Evolutionary conservation across 2,797 vertebrate species (phyloP).

Genomic region (Crenuchus spilurus): DNA sequence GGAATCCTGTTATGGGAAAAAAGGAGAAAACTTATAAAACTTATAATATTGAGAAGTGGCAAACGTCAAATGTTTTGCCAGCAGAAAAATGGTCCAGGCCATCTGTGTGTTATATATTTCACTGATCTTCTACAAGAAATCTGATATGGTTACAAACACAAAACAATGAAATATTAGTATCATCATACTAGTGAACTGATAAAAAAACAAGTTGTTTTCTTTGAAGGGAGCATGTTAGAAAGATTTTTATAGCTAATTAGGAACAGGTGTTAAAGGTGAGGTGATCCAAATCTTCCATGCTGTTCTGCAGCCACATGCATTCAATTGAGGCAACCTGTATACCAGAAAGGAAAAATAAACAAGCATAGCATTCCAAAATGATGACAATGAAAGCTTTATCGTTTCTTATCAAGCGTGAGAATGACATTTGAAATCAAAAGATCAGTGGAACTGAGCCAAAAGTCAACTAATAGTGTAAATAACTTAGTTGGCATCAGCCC

Average conservation of each 20-base stretch:
- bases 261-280: not conserved
- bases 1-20: conserved; percentile 15
- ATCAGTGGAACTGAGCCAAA: not conserved
- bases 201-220: too few relatives aligned
- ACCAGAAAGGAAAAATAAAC: conserved; percentile 15
- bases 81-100: not conserved
- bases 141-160: not conserved
- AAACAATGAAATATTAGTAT: not conserved
- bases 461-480: not conserved
- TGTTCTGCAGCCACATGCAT: not conserved
- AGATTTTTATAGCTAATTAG: not conserved
- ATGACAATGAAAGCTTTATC: not conserved
- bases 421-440: not conserved
- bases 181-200: not conserved
- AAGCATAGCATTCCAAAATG: not conserved
- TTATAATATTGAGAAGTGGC: not conserved
- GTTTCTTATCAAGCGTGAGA: not conserved
- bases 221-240: not conserved
- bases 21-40: not conserved
- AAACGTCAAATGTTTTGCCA: not conserved
- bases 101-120: not conserved
- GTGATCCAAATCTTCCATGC: not conserved
- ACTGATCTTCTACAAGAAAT: not conserved
- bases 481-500: not conserved
- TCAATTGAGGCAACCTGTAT: not conserved